phyloP scores from a whole-genome alignment of 2,888 invertebrate genomes.

The Chalcis sispes region DNA sequence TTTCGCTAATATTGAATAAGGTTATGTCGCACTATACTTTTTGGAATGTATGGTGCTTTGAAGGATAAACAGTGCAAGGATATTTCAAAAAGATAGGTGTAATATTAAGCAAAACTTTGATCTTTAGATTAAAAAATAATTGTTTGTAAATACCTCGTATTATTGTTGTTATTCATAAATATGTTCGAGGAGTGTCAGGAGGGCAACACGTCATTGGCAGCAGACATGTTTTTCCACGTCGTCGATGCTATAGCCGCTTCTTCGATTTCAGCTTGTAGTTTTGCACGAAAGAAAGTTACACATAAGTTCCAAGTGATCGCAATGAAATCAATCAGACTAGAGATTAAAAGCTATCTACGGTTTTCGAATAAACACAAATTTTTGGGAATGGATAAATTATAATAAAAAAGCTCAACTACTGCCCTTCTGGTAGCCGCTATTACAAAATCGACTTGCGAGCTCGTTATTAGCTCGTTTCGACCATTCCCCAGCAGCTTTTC shows the following conservation, averaged over 20 bases:
- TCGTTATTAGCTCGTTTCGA: too few species aligned
- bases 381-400: too few species aligned
- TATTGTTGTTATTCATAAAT: slow-evolving; percentile 30
- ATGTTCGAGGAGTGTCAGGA: slow-evolving; percentile 36
- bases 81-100: background rate
- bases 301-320: too few species aligned
- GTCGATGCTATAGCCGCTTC: slow-evolving; percentile 13
- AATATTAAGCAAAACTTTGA: background rate
- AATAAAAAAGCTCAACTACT: too few species aligned
- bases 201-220: slow-evolving; percentile 68
- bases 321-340: too few species aligned
- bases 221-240: slow-evolving; percentile 67
- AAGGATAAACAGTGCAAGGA: background rate
- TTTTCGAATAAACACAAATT: too few species aligned
- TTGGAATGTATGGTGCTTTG: background rate
- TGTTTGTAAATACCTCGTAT: slow-evolving; percentile 23
- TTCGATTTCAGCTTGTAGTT: background rate
- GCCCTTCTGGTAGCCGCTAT: too few species aligned
- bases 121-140: background rate
- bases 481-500: too few species aligned
- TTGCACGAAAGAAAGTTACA: background rate
- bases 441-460: background rate
- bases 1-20: slow-evolving; percentile 18
- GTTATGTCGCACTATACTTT: slow-evolving; percentile 37
- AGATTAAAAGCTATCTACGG: too few species aligned